These are phyloP conservation scores for Liolophura sinensis DNA, from an alignment of 1,140 invertebrate species.

Conservation along the genomic window DNA sequence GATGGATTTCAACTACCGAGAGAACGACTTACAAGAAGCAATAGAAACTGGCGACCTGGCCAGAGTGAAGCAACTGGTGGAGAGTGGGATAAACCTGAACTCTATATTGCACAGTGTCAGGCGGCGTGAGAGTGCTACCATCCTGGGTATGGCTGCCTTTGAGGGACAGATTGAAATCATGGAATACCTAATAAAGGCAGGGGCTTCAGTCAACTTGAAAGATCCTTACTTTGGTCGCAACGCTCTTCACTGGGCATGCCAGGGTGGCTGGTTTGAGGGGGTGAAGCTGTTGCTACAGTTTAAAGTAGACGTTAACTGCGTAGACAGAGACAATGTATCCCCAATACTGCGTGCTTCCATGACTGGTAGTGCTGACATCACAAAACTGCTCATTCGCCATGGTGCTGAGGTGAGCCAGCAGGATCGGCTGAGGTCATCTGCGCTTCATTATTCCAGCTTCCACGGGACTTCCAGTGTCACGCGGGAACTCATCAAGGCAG, in stretches of 20 bases:
- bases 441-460: conserved; percentile 41
- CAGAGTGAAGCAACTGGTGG: conserved; percentile 30
- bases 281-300: conserved; percentile 21
- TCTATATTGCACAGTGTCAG: conserved; percentile 27
- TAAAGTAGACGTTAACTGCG: conserved; percentile 32
- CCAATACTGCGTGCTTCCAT: conserved; percentile 37
- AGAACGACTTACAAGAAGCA: conserved; percentile 15
- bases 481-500: conserved; percentile 25
- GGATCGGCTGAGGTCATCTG: conserved; percentile 38
- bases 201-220: conserved; percentile 31
- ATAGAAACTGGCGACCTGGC: conserved; percentile 31
- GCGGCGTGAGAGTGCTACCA: conserved; percentile 33
- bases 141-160: conserved; percentile 31
- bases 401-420: conserved; percentile 29
- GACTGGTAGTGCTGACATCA: conserved; percentile 22
- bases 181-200: conserved; percentile 25
- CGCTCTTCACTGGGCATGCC: conserved; percentile 42
- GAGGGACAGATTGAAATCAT: conserved; percentile 36
- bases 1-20: too few relatives aligned
- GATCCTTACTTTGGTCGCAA: conserved; percentile 30
- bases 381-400: conserved; percentile 28
- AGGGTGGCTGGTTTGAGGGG: conserved; percentile 22
- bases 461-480: conserved; percentile 24
- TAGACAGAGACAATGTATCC: conserved; percentile 41
- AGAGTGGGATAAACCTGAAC: conserved; percentile 32